Percentiles rank a stretch among this genome's conserved stretches.
These are phyloP conservation scores for Conus canariensis DNA, from an alignment of 2,888 invertebrate species.

Conservation along the genomic window DNA sequence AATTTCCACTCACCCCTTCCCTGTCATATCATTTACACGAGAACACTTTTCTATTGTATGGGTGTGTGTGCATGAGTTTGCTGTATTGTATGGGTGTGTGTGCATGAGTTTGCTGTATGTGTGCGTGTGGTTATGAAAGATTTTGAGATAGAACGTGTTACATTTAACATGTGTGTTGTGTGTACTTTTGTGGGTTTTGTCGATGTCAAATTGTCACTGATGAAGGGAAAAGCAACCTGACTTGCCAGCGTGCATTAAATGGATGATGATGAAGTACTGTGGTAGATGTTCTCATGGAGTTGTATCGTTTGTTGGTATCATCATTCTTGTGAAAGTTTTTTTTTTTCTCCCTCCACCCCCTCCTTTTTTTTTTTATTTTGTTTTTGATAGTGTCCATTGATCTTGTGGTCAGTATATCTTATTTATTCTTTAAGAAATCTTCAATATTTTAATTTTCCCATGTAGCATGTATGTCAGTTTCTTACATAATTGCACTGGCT, in stretches of 20 bases:
- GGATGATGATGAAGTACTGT: not conserved
- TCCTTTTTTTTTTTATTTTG: not conserved
- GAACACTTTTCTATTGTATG: not conserved
- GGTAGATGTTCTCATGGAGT: not conserved
- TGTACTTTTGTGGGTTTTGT: not conserved
- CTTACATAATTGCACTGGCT: not conserved
- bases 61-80: not conserved
- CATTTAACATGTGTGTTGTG: not conserved
- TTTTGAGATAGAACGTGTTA: not conserved
- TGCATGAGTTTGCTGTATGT: not conserved
- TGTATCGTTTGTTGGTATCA: not conserved
- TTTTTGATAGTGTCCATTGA: not conserved
- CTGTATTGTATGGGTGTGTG: not conserved
- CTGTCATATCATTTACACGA: no score
- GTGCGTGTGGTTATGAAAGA: not conserved
- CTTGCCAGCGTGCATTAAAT: slow-evolving; percentile 4
- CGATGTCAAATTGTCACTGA: not conserved
- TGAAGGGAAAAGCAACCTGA: not conserved
- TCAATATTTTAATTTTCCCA: not conserved
- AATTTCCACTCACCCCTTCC: no score
- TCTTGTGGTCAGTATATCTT: not conserved
- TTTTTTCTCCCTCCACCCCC: not conserved
- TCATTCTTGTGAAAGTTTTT: not conserved
- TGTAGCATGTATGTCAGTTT: not conserved
- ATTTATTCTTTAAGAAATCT: slow-evolving; percentile 9